Evolutionary conservation across 2,888 invertebrate species (phyloP).

Genomic region (Trichacis sp.): DNA sequence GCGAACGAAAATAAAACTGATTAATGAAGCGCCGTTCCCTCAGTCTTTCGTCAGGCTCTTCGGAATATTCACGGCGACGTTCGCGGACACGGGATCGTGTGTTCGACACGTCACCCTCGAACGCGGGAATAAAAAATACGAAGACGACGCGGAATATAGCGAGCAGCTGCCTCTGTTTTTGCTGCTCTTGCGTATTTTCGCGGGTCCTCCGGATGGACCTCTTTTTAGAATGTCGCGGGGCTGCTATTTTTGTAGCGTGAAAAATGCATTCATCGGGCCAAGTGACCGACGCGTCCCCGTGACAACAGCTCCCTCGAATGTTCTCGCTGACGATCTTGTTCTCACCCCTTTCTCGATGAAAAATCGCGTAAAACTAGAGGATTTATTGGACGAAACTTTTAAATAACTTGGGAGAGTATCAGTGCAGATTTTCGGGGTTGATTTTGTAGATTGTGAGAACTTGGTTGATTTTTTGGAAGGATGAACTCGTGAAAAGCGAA

Average conservation of each 20-base stretch:
- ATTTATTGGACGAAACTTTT: too few relatives aligned
- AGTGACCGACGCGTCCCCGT: constrained; percentile 10
- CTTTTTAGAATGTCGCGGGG: constrained; percentile 40
- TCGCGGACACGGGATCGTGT: constrained; percentile 15
- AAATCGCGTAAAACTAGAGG: constrained; percentile 10
- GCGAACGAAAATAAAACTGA: constrained; percentile 23
- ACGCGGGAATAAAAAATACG: constrained; percentile 46
- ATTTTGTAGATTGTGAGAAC: too few relatives aligned
- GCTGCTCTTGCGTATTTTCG: constrained; percentile 38
- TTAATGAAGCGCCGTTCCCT: constrained; percentile 9
- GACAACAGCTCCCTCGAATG: constrained; percentile 4
- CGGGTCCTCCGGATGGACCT: constrained; percentile 22
- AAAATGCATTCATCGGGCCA: constrained; percentile 65
- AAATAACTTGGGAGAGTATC: too few relatives aligned
- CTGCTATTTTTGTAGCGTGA: constrained; percentile 66
- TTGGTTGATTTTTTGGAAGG: too few relatives aligned
- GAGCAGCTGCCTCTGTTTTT: constrained; percentile 45
- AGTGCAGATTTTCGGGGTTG: too few relatives aligned
- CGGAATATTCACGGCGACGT: constrained; percentile 10
- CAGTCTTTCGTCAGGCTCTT: constrained; percentile 6
- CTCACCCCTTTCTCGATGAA: neutral
- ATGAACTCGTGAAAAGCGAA: too few relatives aligned
- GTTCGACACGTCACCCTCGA: constrained; percentile 37
- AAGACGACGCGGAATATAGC: constrained; percentile 31
- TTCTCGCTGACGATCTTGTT: constrained; percentile 2